Base-by-base conservation (phyloP, 2,888 invertebrate genomes). In the Philhelius pedissequus region DNA sequence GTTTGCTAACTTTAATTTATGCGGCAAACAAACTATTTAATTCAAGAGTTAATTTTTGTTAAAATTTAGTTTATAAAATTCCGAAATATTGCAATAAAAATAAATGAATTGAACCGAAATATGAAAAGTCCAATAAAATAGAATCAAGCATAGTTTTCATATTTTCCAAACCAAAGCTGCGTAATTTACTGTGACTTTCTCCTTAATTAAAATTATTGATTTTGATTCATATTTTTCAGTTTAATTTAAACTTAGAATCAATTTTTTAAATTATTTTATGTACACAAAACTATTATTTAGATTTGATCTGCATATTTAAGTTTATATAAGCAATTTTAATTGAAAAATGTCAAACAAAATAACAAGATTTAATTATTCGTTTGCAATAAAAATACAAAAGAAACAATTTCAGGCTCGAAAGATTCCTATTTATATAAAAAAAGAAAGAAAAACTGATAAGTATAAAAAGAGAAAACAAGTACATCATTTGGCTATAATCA, bases 351-450 rank as follows among this genome's bases (percentile, higher is more conserved):
- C 78, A 69, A 83, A 58, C 70, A 79, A 75, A 70, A 9, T 45
- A 30, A 35, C 4, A 18, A n/a, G 5, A 48, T 48, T 25, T 13
- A 18, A 50, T 20, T 0, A 48, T 22, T 68, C 43, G 56, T 74
- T 70, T 74, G 74, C 79, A 79, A 74, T 69, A 45, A 35, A 69
- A 45, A 69, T 78, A 78, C 78, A 78, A 83, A 73, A 79, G 79
- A 75, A 83, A 83, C 83, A 79, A 83, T 79, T 83, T 83, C 83
- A 83, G 83, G 83, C 83, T 79, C 64, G 79, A 79, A 69, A 74
- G 56, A 83, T 83, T 83, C 83, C 83, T 83, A 83, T 83, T 79
- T 79, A 83, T 83, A 74, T 45, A 74, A 68, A 62, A 27, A 27
- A 45, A 58, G 18, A 77, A 62, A 18, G 50, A 60, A 56, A n/a